phyloP scores from a whole-genome alignment of 2,797 vertebrate genomes.

The Hippopotamyrus pictus region DNA sequence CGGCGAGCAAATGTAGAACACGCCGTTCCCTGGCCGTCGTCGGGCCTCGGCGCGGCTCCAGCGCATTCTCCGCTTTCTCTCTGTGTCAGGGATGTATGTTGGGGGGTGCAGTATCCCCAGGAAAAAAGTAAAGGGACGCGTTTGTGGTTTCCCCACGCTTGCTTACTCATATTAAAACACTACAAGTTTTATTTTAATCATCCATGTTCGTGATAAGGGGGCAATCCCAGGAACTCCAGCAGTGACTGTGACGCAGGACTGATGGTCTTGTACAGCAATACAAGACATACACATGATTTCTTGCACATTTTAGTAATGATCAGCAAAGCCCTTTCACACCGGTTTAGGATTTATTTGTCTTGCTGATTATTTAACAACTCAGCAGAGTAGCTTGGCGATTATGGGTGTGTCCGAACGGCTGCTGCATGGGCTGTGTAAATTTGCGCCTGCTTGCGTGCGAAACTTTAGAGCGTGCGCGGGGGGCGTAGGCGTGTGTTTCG shows the following conservation, averaged over 20 bases:
- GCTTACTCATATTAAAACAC: background rate
- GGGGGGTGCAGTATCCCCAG: background rate
- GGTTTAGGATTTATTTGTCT: background rate
- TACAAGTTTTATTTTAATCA: background rate
- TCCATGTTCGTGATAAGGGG: background rate
- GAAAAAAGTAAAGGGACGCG: background rate
- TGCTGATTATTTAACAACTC: background rate
- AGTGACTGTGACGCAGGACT: background rate
- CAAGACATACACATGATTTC: background rate
- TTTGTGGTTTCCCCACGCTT: background rate
- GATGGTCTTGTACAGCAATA: background rate
- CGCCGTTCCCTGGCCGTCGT: conserved; percentile 28
- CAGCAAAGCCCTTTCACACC: background rate
- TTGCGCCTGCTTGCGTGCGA: conserved; percentile 17
- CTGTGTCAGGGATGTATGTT: conserved; percentile 27
- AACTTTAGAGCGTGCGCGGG: background rate
- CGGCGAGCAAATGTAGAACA: conserved; percentile 44
- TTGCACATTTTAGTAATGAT: background rate
- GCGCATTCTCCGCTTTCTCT: conserved; percentile 27
- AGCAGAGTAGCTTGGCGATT: background rate
- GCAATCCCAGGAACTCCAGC: background rate
- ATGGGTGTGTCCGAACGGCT: background rate
- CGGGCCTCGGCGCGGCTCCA: conserved; percentile 36
- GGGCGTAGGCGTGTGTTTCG: conserved; percentile 26
- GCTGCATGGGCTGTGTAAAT: background rate